phyloP scores from a whole-genome alignment of 2,888 invertebrate genomes.

The Meiosimyza platycephala region DNA sequence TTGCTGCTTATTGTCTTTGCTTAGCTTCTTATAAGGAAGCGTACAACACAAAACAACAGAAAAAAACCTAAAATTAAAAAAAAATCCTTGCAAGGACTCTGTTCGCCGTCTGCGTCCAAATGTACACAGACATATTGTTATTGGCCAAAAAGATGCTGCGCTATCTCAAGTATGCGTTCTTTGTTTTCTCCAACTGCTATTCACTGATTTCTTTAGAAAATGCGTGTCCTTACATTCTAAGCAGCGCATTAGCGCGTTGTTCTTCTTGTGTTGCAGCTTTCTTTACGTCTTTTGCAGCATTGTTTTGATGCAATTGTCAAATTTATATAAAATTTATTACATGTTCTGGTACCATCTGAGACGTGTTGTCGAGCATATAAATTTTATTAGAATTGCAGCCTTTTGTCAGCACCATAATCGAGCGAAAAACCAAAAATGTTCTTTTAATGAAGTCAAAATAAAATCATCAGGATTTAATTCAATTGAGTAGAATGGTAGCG shows the following conservation, averaged over 20 bases:
- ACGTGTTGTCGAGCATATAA: conserved; percentile 15
- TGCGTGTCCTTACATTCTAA: conserved; percentile 31
- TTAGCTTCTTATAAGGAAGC: not conserved
- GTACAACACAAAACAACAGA: not conserved
- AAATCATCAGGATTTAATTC: not conserved
- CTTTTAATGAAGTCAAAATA: conserved; percentile 42
- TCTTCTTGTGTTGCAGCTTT: conserved; percentile 1
- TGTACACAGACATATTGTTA: not conserved
- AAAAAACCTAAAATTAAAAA: not conserved
- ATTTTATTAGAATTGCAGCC: conserved; percentile 20
- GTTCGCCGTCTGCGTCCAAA: not conserved
- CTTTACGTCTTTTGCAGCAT: not conserved
- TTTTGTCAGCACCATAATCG: conserved; percentile 9
- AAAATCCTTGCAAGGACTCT: conserved; percentile 5
- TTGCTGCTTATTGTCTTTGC: conserved; percentile 4
- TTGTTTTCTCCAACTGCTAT: conserved; percentile 7
- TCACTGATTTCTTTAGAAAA: conserved; percentile 8
- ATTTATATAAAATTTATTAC: conserved; percentile 61
- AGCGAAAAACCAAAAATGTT: conserved; percentile 38
- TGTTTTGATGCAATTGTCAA: conserved; percentile 61
- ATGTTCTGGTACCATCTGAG: not conserved
- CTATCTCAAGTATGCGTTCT: conserved; percentile 24
- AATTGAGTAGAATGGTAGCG: not conserved
- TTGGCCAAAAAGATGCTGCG: conserved; percentile 5
- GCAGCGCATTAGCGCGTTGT: conserved; percentile 14